phyloP scores from a whole-genome alignment of 2,888 invertebrate genomes.

The Andrena hattorfiana region DNA sequence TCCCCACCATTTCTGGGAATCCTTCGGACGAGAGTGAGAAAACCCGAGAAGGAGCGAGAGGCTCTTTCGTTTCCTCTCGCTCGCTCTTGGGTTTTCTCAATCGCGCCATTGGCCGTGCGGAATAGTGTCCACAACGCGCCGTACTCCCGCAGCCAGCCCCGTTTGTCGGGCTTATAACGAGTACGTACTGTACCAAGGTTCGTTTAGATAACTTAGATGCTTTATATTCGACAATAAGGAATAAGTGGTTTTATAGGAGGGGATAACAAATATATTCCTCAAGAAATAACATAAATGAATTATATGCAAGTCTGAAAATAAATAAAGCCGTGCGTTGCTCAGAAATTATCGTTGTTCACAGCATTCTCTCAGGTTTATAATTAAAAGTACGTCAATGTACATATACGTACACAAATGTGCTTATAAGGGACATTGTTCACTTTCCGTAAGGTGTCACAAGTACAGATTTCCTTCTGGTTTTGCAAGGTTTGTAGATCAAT shows the following conservation, averaged over 20 bases:
- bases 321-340: constrained; percentile 61
- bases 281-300: not conserved
- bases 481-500: not conserved
- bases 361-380: constrained; percentile 38
- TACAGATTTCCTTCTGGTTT: not conserved
- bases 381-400: constrained; percentile 62
- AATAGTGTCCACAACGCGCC: too few species aligned
- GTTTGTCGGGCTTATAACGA: too few species aligned
- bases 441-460: not conserved
- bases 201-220: constrained; percentile 52
- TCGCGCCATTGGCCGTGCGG: too few species aligned
- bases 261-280: not conserved
- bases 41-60: too few species aligned
- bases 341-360: constrained; percentile 58
- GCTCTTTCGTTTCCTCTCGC: too few species aligned
- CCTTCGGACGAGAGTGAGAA: too few species aligned
- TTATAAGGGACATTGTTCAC: constrained; percentile 38
- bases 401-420: constrained; percentile 65
- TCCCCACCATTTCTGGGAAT: too few species aligned
- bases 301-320: constrained; percentile 7
- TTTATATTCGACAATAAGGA: constrained; percentile 12
- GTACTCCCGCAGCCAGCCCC: too few species aligned
- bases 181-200: constrained; percentile 42
- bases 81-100: too few species aligned
- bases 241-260: not conserved